Base-by-base conservation (phyloP, 1,140 invertebrate species). In the Bombus superbus region DNA sequence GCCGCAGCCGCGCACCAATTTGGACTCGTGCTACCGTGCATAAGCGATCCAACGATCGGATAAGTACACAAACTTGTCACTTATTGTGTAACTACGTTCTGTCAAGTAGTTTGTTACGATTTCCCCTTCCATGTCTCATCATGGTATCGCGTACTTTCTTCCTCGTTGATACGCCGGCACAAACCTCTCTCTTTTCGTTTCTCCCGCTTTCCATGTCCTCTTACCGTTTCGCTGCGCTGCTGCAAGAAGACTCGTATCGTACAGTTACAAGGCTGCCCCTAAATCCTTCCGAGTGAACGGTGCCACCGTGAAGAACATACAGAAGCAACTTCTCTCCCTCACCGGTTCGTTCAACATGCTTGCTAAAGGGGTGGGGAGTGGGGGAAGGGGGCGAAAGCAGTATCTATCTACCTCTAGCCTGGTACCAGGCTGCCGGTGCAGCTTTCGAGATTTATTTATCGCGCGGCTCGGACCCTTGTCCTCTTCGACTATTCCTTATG, bases 31-130 rank as follows among this genome's bases (percentile, higher is more conserved):
- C 75, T 86, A 79, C 78, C 79, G 73, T 91, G 92, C 90, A 93
- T 93, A 92, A 92, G 90, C 90, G 89, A 92, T 92, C 89, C 90
- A 90, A 88, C 90, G 90, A 92, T 90, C 91, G 85, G 74, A 86
- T 75, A 74, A 78, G 84, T 93, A 86, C 92, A 93, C 89, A 92
- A 93, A 93, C 88, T 92, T 93, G 92, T 93, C 92, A 93, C 92
- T 93, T 93, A 93, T 93, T 87, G 76, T 73, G 85, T 90, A 92
- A 90, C 90, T 89, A 90, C 81, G 40, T 53, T 18, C 83, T 81
- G 86, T 88, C 87, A 71, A 79, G 78, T 57, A 84, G 74, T 73
- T 82, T 85, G 66, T 88, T 87, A 83, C 89, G 73, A 88, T 90
- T 79, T 66, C 81, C 75, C 66, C 75, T n/a, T 18, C 22, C 15